These are phyloP conservation scores for Venturia canescens DNA, from an alignment of 1,140 invertebrate species.

Conservation along the genomic window DNA sequence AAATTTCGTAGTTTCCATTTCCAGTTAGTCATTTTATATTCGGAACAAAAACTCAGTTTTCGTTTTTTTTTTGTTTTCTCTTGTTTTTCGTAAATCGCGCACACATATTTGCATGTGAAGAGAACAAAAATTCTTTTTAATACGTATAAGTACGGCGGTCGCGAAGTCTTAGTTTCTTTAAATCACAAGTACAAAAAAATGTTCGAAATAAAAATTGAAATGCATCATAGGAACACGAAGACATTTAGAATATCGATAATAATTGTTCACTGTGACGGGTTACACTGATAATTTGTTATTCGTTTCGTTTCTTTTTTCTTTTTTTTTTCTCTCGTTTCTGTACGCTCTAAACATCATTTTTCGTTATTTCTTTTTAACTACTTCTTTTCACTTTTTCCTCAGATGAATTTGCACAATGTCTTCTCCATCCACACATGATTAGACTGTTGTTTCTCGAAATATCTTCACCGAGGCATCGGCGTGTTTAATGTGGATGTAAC, in stretches of 20 bases:
- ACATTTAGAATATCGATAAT: constrained; percentile 63
- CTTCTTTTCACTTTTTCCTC: constrained; percentile 17
- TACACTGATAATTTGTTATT: constrained; percentile 31
- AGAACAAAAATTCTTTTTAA: constrained; percentile 28
- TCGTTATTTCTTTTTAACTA: constrained; percentile 37
- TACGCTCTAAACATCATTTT: constrained; percentile 47
- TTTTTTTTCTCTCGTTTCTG: constrained; percentile 20
- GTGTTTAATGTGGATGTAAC: constrained; percentile 77
- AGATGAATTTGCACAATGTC: constrained; percentile 23
- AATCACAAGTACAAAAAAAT: constrained; percentile 41
- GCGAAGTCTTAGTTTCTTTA: constrained; percentile 40
- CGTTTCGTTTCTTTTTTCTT: not conserved
- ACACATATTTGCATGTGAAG: not conserved
- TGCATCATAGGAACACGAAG: constrained; percentile 62
- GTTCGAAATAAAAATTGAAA: constrained; percentile 22
- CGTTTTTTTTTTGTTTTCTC: not conserved
- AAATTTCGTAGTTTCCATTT: too few relatives aligned
- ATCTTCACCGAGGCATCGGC: constrained; percentile 77
- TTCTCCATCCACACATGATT: constrained; percentile 57
- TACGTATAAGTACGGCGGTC: constrained; percentile 32
- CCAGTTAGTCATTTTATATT: too few relatives aligned
- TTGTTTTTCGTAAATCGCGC: too few relatives aligned
- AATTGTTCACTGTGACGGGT: constrained; percentile 44
- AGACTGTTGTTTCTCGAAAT: constrained; percentile 78
- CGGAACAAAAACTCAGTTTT: not conserved